Evolutionary conservation across 2,888 invertebrate species (phyloP), one percentile per base, ranked within the genome.

Genomic region (Diloba caeruleocephala): DNA sequence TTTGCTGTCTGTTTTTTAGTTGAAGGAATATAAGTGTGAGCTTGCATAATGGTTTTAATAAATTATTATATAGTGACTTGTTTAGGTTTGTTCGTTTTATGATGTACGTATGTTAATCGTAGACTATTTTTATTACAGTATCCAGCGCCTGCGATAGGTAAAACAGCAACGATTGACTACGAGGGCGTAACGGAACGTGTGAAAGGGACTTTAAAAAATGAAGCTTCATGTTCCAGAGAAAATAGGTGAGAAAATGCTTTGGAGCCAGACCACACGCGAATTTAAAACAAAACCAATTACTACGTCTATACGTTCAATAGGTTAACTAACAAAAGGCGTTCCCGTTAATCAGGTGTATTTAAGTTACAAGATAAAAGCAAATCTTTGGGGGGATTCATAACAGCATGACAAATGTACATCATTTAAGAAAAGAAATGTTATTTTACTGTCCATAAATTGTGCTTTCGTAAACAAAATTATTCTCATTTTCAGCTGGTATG

Each of bases 131-230:
- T n/a, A 19, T 84, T 85, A 12, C 78, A 92, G 92, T 91, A 81
- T 43, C 89, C 92, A 57, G 73, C 82, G 79, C 88, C 92, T 82
- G 88, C 88, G 0, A 65, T 80, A 10, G 61, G 70, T 13, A 60
- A 61, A 9, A 73, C 59, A 72, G 80, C 82, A 80, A 81, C 23
- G 1, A 64, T 7, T 44, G 42, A 49, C 29, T 34, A 42, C 13
- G 60, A 52, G 25, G 56, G 42, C 36, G 46, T 15, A 14, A 34
- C 15, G 10, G 37, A 45, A 9, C 10, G 8, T 28, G 39, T 33
- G 10, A n/a, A 23, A 1, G 5, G 21, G 2, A 2, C 21, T 26
- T 10, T 45, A 3, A 23, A 33, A 21, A 57, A 44, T 12, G 10
- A 12, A 29, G 10, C 34, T n/a, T 29, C 41, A 1, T 1, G n/a